These are phyloP conservation scores for Pempheris klunzingeri DNA, from an alignment of 2,797 vertebrate species.

Conservation along the genomic window DNA sequence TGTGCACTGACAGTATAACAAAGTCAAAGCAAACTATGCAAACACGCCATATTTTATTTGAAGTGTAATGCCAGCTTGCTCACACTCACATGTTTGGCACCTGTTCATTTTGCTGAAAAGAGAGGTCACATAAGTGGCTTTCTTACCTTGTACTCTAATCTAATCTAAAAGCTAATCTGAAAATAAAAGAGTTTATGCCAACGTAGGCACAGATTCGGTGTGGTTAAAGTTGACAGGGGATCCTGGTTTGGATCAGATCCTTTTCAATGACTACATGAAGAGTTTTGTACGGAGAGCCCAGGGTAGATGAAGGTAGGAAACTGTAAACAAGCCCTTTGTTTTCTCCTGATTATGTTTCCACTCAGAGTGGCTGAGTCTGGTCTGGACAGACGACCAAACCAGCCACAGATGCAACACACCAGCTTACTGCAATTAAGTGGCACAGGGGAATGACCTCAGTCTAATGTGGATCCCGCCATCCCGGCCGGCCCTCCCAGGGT, in stretches of 20 bases:
- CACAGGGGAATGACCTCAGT: slow-evolving; percentile 76
- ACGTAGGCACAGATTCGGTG: neutral
- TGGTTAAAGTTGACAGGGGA: slow-evolving; percentile 21
- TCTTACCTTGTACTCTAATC: neutral
- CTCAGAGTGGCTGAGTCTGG: slow-evolving; percentile 46
- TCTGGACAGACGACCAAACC: slow-evolving; percentile 72
- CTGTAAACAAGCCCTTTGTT: slow-evolving; percentile 60
- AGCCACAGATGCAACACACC: slow-evolving; percentile 74
- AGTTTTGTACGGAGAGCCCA: slow-evolving; percentile 16
- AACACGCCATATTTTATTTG: neutral
- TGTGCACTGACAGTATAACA: neutral
- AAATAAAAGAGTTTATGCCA: neutral
- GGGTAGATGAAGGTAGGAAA: slow-evolving; percentile 51
- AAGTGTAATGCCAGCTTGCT: neutral
- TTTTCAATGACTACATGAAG: slow-evolving; percentile 29
- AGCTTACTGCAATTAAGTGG: slow-evolving; percentile 76
- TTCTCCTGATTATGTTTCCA: slow-evolving; percentile 63
- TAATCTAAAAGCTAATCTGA: slow-evolving; percentile 1
- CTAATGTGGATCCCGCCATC: slow-evolving; percentile 55
- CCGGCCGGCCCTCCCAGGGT: slow-evolving; percentile 45
- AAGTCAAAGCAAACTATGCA: neutral
- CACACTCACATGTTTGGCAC: neutral
- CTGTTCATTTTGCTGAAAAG: neutral
- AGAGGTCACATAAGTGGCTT: neutral
- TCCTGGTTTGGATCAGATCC: slow-evolving; percentile 30